Evolutionary conservation across 1,140 invertebrate genomes (phyloP), one percentile per base, ranked within the genome.

Genomic region (Brachionus manjavacas): DNA sequence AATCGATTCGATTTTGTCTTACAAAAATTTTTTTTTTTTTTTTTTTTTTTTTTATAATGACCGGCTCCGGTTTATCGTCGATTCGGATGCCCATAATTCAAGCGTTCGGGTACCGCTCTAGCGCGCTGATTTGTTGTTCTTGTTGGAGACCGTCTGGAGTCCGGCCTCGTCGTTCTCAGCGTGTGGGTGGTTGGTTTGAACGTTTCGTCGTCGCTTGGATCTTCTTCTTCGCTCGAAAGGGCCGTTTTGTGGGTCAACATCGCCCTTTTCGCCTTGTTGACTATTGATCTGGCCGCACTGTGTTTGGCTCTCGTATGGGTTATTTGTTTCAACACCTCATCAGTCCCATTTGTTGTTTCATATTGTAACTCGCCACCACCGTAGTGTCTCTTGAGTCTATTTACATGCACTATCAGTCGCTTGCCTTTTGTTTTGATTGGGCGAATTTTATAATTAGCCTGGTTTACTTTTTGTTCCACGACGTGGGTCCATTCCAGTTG

Each of bases 381-480:
- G 23, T 23, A 35, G 25, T 68, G 64, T 68, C 25, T 68, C 25
- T 68, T 68, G 1, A 68, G 7, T 31, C 64, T 68, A 14, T 68
- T 68, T 28, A 68, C 25, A 31, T 68, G 64, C 23, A 68, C 25
- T 68, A 68, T 68, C 25, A 68, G 28, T 14, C 64, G 64, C 28
- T 68, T 68, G 4, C 28, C 14, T 68, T 68, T 28, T 14, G 64
- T 28, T 31, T 25, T 25, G 3, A 35, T 28, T 28, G 41, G 39
- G 12, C 72, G 74, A 23, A 55, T 46, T 55, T 78, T 23, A 28
- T 78, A 78, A 43, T 46, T 78, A n/a, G 16, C 49, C 20, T 78
- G n/a, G 14, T 78, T 78, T 25, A 78, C 12, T 31, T 49, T n/a
- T 78, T 55, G n/a, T 43, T 78, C 74, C 11, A 78, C 49, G 23